Percentiles rank a stretch among this genome's conserved stretches.
phyloP scores from a whole-genome alignment of 2,888 invertebrate species.

The Cyclophora albipunctata region DNA sequence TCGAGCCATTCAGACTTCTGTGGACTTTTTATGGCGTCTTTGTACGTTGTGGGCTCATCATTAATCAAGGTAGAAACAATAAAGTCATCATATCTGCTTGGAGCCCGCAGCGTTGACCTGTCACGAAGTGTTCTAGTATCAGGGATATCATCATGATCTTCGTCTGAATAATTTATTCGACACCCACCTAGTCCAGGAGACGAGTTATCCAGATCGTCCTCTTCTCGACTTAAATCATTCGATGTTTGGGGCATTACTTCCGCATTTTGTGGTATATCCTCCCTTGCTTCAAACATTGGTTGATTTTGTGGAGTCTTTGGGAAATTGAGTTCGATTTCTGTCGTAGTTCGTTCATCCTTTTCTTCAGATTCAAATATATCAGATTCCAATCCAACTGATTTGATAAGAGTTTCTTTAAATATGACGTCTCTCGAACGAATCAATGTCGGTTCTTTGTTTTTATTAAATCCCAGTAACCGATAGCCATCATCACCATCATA shows the following conservation, averaged over 20 bases:
- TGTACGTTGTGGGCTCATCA: background rate
- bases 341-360: background rate
- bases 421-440: slow-evolving; percentile 1
- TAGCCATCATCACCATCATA: slow-evolving; percentile 6
- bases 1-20: background rate
- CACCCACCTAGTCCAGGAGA: background rate
- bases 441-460: background rate
- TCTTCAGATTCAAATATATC: background rate
- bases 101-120: too few species aligned
- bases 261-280: background rate
- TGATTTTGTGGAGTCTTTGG: too few species aligned
- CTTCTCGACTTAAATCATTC: background rate
- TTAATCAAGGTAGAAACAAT: background rate
- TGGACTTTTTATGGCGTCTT: background rate
- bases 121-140: too few species aligned
- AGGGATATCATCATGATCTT: too few species aligned
- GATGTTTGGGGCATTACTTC: background rate
- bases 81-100: too few species aligned
- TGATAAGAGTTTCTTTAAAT: background rate
- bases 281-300: background rate
- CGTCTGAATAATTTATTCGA: too few species aligned
- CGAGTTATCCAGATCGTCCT: background rate
- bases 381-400: too few species aligned
- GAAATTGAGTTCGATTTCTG: too few species aligned
- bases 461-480: background rate